A percentile compares a stretch with the other conserved stretches of the same genome.
Evolutionary conservation across 1,140 invertebrate genomes (phyloP).

Genomic region (Laupala kohalensis): DNA sequence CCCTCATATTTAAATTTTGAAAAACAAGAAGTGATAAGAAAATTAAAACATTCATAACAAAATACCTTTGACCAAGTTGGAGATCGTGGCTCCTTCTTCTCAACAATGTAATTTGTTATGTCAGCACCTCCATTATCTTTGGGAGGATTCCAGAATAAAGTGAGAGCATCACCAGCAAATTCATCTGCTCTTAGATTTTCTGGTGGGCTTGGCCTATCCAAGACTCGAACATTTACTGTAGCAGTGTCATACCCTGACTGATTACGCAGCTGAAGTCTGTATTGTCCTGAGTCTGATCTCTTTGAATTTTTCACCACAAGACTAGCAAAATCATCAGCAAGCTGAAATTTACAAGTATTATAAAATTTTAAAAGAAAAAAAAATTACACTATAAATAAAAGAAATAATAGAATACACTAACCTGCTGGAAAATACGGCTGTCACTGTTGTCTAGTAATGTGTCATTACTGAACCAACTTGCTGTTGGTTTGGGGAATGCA

Average conservation of each 20-base stretch:
- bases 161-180: conserved; percentile 88
- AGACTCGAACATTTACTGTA: conserved; percentile 83
- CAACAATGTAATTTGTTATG: conserved; percentile 92
- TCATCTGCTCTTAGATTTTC: conserved; percentile 81
- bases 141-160: conserved; percentile 90
- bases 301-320: conserved; percentile 87
- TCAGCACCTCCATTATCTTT: conserved; percentile 90
- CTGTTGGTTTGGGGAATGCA: conserved; percentile 88
- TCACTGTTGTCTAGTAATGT: conserved; percentile 60
- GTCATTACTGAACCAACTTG: conserved; percentile 82
- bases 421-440: conserved; percentile 62
- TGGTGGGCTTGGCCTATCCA: conserved; percentile 80
- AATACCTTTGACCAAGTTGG: conserved; percentile 70
- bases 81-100: conserved; percentile 75
- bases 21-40: neutral
- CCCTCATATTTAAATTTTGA: neutral
- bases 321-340: conserved; percentile 74
- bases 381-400: neutral
- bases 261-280: conserved; percentile 86
- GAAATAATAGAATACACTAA: conserved; percentile 12
- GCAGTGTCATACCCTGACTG: conserved; percentile 88
- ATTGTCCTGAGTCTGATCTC: conserved; percentile 79
- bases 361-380: conserved; percentile 11
- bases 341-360: conserved; percentile 26
- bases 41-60: neutral